Base-by-base conservation (phyloP, 2,888 invertebrate genomes). In the Pyrochroa serraticornis region DNA sequence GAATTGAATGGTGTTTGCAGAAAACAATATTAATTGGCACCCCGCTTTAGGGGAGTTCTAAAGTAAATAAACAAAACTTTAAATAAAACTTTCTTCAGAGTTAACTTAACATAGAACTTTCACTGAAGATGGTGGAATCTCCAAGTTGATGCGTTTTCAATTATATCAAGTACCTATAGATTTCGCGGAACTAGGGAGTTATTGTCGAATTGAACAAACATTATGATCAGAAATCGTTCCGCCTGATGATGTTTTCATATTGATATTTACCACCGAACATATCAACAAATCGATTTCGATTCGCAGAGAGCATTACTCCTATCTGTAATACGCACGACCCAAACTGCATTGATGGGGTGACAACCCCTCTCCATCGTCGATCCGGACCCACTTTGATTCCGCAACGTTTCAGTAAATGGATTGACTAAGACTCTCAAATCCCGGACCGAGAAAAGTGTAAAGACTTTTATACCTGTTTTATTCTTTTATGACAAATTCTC, bases 181-280 rank as follows among this genome's bases (percentile, higher is more conserved):
- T 41, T 55, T 46, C 22, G 30, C 10, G 14, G 42, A 60, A 52
- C 38, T 44, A 55, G 33, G 37, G 47, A 60, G 60, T 45, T 52
- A 61, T 58, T 57, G 56, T 56, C 22, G 50, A 49, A 54, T 47
- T 58, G 55, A 44, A 49, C 59, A 60, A 60, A 55, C 53, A 58
- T 61, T 58, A 49, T 38, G 36, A 39, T 35, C 46, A 41, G 35
- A 46, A 38, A 39, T 48, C 22, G 22, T 22, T 22, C 22, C 22
- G 52, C 36, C 44, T 48, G 48, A 56, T 56, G 36, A 37, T 49
- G 44, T 38, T 57, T 56, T 57, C 54, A 56, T 60, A 60, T 60
- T 57, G 57, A 60, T 60, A 60, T 60, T 60, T 60, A 60, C 60
- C 54, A 35, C 36, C 32, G 60, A 45, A 44, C 44, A 44, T 8